Base-by-base conservation (phyloP, 1,140 invertebrate species). In the Leptonema lineaticorne region DNA sequence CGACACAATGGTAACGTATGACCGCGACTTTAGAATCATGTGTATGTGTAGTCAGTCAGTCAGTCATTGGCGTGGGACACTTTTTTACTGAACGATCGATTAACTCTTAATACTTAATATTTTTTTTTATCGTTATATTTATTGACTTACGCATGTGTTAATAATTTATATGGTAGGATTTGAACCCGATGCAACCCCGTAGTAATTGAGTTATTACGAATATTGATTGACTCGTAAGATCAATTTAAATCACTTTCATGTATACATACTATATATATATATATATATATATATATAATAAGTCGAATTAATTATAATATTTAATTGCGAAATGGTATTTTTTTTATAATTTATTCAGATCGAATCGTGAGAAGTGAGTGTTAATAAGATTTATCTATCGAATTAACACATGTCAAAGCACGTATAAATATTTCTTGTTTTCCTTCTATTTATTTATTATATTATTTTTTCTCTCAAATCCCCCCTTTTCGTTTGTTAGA, bases 321-420 rank as follows among this genome's bases (percentile, higher is more conserved):
- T 5, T 33, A 11, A 33, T 41, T 41, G n/a, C 16, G 37, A 41
- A 41, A 41, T 16, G 16, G 16, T 41, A 41, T n/a, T n/a, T n/a
- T n/a, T n/a, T n/a, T n/a, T 20, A 53, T 53, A 53, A 53, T 53
- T 53, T 53, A 53, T 20, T 16, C 24, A 11, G n/a, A n/a, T n/a
- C n/a, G n/a, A n/a, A n/a, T n/a, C n/a, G n/a, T n/a, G n/a, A n/a
- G n/a, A n/a, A n/a, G n/a, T n/a, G n/a, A n/a, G 22, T n/a, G 60
- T 33, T 60, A 24, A 27, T 45, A 27, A 62, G 59, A 62, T 62
- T 41, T 50, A 53, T 64, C 46, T 50, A 64, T 64, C 45, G 22
- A 64, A 64, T 64, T 64, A 64, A 30, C 62, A 30, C 62, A 50
- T 50, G 62, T 64, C 62, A 64, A 64, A 64, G 62, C 62, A 64